phyloP scores from a whole-genome alignment of 1,140 invertebrate species.

The Eueides isabella region DNA sequence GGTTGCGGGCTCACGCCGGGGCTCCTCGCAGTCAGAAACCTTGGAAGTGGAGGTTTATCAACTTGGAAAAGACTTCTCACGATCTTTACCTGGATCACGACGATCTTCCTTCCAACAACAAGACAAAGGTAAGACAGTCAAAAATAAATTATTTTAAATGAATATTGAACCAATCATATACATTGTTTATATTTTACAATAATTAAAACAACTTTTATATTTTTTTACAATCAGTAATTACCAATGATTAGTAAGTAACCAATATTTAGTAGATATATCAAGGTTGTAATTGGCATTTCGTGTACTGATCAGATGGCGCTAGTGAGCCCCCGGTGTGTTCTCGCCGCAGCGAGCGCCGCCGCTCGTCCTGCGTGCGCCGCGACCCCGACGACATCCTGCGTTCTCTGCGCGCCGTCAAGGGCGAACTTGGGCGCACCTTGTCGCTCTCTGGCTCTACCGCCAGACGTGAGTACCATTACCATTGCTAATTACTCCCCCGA shows the following conservation, averaged over 20 bases:
- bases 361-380: constrained; percentile 89
- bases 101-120: constrained; percentile 91
- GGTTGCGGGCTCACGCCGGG: constrained; percentile 88
- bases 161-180: too few species aligned
- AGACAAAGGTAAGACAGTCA: constrained; percentile 63
- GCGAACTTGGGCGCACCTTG: constrained; percentile 90
- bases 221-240: neutral
- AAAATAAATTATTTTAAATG: neutral
- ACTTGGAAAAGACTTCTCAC: constrained; percentile 91
- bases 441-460: constrained; percentile 85
- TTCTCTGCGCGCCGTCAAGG: constrained; percentile 89
- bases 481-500: neutral
- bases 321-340: constrained; percentile 46
- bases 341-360: constrained; percentile 85
- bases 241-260: too few species aligned
- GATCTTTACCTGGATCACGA: constrained; percentile 91
- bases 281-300: neutral
- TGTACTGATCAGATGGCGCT: constrained; percentile 41
- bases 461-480: constrained; percentile 64
- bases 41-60: constrained; percentile 93
- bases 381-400: constrained; percentile 92
- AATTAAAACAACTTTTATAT: neutral
- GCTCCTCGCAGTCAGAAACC: constrained; percentile 92
- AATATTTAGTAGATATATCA: neutral
- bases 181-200: too few species aligned